Percentiles rank a stretch among this genome's conserved stretches.
phyloP scores from a whole-genome alignment of 2,888 invertebrate genomes.

The Stenodema calcarata region DNA sequence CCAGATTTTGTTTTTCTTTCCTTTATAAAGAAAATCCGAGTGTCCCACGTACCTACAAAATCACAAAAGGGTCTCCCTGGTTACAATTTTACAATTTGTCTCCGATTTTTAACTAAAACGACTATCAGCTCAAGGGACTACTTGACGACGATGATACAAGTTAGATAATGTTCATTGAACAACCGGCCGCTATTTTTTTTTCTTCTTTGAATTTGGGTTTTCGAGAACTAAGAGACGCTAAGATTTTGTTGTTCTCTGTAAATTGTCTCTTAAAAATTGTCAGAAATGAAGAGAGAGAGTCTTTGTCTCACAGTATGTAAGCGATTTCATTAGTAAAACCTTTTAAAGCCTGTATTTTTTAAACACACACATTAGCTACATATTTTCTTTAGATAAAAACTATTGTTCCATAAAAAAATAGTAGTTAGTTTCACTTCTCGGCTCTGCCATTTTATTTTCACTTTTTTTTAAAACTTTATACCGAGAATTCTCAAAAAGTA shows the following conservation, averaged over 20 bases:
- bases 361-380: conserved; percentile 55
- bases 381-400: conserved; percentile 54
- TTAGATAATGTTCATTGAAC: not conserved
- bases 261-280: not conserved
- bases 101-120: not conserved
- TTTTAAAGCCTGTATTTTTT: conserved; percentile 54
- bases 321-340: conserved; percentile 48
- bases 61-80: conserved; percentile 20
- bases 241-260: conserved; percentile 8
- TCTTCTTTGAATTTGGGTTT: not conserved
- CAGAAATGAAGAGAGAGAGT: conserved; percentile 51
- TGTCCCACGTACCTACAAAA: not conserved
- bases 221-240: conserved; percentile 6
- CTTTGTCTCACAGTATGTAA: conserved; percentile 53
- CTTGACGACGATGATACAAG: not conserved
- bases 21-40: not conserved
- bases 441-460: conserved; percentile 42
- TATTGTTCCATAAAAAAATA: conserved; percentile 55
- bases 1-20: not conserved
- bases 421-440: conserved; percentile 52
- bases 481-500: conserved; percentile 52
- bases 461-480: conserved; percentile 18
- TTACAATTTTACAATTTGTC: not conserved
- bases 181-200: not conserved
- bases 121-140: not conserved